Conservation (phyloP, 2,797 vertebrate species). For the Chrosomus eos region DNA sequence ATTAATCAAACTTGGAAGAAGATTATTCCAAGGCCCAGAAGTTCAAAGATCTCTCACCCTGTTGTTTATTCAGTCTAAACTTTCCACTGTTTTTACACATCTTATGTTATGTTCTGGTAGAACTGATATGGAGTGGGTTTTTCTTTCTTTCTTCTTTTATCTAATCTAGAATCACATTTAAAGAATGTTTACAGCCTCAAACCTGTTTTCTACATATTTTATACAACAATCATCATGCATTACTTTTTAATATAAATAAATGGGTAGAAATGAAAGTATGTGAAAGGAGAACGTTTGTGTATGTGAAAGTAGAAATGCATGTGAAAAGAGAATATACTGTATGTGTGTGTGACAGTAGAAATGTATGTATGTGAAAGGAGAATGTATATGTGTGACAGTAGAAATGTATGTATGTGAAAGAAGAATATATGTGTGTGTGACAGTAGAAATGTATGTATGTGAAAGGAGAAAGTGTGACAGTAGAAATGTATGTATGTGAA, state of each 20-base stretch:
- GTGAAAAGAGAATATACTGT: no score
- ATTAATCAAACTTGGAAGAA: constrained; percentile 25
- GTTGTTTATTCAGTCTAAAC: not conserved
- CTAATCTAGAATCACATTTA: not conserved
- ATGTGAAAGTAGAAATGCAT: no score
- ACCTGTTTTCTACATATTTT: not conserved
- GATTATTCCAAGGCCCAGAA: not conserved
- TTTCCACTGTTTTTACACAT: constrained; percentile 1
- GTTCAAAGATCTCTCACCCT: constrained; percentile 13
- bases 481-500: no score
- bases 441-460: no score
- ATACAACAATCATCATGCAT: not conserved
- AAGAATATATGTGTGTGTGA: no score
- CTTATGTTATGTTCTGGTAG: not conserved
- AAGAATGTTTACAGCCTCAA: not conserved
- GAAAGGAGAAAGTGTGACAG: no score
- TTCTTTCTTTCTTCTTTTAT: not conserved
- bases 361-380: no score
- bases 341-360: no score
- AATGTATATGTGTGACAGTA: no score
- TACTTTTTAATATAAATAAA: constrained; percentile 23
- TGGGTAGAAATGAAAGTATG: not conserved
- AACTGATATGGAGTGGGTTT: not conserved
- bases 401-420: no score
- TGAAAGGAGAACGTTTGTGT: no score